Percentiles rank a stretch among this genome's conserved stretches.
Conservation (phyloP, 2,797 vertebrate genomes). For the Mormyrus proboscirostris region DNA sequence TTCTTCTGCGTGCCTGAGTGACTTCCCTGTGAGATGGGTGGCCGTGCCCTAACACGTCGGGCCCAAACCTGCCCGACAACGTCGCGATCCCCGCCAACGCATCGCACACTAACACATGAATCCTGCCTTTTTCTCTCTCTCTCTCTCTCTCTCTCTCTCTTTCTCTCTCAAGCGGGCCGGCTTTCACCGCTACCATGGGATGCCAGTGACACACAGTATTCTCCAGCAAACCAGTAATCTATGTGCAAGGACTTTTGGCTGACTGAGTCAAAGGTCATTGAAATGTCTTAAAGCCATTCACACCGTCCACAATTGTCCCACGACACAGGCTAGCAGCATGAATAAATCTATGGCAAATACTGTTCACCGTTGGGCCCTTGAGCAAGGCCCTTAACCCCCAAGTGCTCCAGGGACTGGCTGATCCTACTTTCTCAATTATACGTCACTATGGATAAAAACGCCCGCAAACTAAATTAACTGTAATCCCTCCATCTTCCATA, state of each 20-base stretch:
- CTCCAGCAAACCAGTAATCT: neutral
- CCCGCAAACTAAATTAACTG: neutral
- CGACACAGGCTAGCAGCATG: neutral
- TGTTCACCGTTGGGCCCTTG: neutral
- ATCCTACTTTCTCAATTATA: neutral
- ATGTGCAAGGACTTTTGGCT: neutral
- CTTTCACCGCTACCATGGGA: neutral
- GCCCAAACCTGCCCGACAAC: slow-evolving; percentile 57
- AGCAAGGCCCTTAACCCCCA: neutral
- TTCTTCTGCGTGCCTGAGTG: slow-evolving; percentile 61
- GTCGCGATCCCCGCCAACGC: neutral
- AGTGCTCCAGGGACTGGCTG: neutral
- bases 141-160: neutral
- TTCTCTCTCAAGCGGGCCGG: neutral
- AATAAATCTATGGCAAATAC: neutral
- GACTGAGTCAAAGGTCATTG: neutral
- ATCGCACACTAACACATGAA: neutral
- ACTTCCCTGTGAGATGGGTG: slow-evolving; percentile 54
- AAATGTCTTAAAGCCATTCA: neutral
- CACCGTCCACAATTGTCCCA: neutral
- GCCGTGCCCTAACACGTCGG: slow-evolving; percentile 75
- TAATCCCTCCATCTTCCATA: neutral
- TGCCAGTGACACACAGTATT: neutral
- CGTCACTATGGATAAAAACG: neutral
- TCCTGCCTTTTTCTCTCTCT: neutral